phyloP scores from a whole-genome alignment of 1,140 invertebrate species.

The Ladona fulva region DNA sequence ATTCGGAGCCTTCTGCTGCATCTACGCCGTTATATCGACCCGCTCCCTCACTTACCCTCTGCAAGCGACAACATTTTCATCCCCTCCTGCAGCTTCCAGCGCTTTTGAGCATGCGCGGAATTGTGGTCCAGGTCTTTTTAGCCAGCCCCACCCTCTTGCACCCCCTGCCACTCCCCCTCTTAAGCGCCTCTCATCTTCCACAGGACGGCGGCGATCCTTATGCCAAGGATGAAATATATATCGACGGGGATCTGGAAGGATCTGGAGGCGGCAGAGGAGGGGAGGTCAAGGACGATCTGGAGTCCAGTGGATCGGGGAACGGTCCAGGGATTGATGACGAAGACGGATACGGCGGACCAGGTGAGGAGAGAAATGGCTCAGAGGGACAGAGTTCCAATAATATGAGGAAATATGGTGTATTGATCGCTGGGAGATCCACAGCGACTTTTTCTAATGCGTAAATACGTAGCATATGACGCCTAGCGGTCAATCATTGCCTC shows the following conservation, averaged over 20 bases:
- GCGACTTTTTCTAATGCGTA: too few relatives aligned
- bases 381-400: not conserved
- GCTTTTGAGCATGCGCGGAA: not conserved
- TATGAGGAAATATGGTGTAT: too few relatives aligned
- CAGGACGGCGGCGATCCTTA: not conserved
- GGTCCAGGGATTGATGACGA: not conserved
- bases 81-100: not conserved
- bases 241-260: not conserved
- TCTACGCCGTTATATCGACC: not conserved
- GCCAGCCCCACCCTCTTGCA: not conserved
- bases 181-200: not conserved
- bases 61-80: not conserved
- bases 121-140: not conserved
- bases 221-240: not conserved
- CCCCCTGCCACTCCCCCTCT: not conserved
- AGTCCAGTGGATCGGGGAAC: not conserved
- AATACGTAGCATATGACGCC: too few relatives aligned
- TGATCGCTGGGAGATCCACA: too few relatives aligned
- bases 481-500: too few relatives aligned
- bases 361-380: not conserved
- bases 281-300: not conserved
- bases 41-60: not conserved
- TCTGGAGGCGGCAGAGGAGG: not conserved
- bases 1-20: too few relatives aligned
- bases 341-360: not conserved